Base-by-base conservation (phyloP, 2,797 vertebrate genomes). In the Esox masquinongy region DNA sequence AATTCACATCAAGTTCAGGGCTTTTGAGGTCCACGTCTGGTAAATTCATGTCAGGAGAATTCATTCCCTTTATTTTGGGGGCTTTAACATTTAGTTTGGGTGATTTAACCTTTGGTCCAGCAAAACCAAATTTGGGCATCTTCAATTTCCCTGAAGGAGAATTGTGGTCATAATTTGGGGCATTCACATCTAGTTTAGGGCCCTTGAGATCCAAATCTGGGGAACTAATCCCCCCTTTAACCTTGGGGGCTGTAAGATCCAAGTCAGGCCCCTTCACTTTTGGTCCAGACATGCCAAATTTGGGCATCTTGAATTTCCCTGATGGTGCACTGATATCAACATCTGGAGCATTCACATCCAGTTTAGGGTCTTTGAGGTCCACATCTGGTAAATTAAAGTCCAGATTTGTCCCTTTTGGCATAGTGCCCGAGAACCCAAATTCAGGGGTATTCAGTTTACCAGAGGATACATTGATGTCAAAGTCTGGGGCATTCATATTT, bases 1-100 rank as follows among this genome's bases (percentile, higher is more conserved):
- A 79, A 79, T 78, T 90, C 67, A 82, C 69, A 49, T 73, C 85
- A 4, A 59, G 2, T 19, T 82, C 75, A 36, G 83, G 79, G 71
- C 39, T 82, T 19, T 2, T 73, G 59, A 82, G 70, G 36, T 53
- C 61, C 34, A 85, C 1, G 12, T 79, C 59, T 22, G 76, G 75
- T 59, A 77, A 22, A 72, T 78, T 59, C 39, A 84, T 31, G 12
- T 82, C 22, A 63, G 76, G 78, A 17, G 50, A 43, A 43, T 56
- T 17, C 2, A 24, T 26, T 12, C 64, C 26, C 31, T 67, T 67
- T 17, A 31, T 3, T 2, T 26, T 26, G 1, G 61, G 50, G 50
- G 17, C 36, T 2, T 53, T 53, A 1, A 86, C 17, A 72, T 84
- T 75, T 1, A 83, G 31, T 11, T 85, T 79, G 53, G 80, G 50